Evolutionary conservation across 2,113 vertebrate genomes (phyloP).

Genomic region (Nibea coibor): DNA sequence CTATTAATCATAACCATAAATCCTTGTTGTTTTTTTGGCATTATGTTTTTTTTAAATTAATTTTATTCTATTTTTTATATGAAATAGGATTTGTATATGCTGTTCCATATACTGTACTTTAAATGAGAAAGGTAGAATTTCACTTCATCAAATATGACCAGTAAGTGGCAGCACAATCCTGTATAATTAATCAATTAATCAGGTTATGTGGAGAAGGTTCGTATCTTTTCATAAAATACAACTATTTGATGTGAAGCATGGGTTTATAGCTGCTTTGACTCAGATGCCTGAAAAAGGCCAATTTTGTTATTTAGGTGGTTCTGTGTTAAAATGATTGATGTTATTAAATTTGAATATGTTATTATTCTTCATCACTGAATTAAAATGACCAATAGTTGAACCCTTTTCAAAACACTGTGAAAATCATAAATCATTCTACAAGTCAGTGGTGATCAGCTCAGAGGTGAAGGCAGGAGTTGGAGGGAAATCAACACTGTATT

Average conservation of each 20-base stretch:
- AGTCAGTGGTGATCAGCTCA: background rate
- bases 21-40: no score
- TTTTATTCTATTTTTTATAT: no score
- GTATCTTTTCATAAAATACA: background rate
- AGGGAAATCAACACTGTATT: background rate
- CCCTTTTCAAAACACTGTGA: background rate
- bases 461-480: background rate
- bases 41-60: no score
- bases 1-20: no score
- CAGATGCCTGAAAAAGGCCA: background rate
- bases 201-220: background rate
- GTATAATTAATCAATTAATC: background rate
- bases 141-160: constrained; percentile 13
- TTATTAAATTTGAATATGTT: no score
- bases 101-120: background rate
- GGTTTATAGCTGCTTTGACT: background rate
- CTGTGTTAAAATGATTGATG: background rate
- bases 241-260: background rate
- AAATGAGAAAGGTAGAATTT: background rate
- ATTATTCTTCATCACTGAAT: background rate
- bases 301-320: background rate
- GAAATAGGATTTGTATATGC: background rate
- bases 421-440: background rate
- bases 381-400: background rate
- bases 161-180: constrained; percentile 34